Conservation (phyloP, 1,140 invertebrate genomes). For the Heterodera carotae region DNA sequence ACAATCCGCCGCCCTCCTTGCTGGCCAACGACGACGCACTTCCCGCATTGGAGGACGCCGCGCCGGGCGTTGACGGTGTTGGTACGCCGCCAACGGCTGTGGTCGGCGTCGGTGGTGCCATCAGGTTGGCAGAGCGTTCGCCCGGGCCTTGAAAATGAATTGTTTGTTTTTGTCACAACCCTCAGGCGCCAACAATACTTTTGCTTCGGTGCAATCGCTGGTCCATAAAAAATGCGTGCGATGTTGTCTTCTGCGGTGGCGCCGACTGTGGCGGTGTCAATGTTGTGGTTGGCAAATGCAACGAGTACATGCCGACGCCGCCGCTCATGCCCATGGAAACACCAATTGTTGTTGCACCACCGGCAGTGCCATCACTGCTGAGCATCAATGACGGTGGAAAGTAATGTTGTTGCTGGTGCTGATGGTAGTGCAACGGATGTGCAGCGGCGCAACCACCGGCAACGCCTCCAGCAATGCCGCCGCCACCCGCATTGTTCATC, state of each 20-base stretch:
- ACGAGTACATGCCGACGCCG: neutral
- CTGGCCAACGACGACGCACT: constrained; percentile 15
- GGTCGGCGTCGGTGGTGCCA: neutral
- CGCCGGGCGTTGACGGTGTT: constrained; percentile 4
- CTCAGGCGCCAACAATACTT: constrained; percentile 21
- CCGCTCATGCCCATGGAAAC: constrained; percentile 15
- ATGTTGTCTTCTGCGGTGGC: constrained; percentile 53
- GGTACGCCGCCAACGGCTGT: neutral
- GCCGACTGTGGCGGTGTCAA: constrained; percentile 60
- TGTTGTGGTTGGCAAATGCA: constrained; percentile 28
- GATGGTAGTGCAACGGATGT: neutral
- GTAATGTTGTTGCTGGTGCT: constrained; percentile 22
- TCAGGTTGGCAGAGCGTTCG: constrained; percentile 16
- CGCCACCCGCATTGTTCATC: neutral
- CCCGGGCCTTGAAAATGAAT: too few relatives aligned
- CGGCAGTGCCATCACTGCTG: neutral
- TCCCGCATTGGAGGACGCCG: constrained; percentile 20
- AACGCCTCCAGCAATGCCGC: neutral
- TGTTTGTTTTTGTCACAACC: too few relatives aligned
- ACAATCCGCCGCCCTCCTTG: constrained; percentile 25
- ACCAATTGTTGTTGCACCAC: constrained; percentile 3
- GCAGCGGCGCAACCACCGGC: neutral
- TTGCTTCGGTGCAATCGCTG: constrained; percentile 42
- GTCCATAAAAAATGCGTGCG: constrained; percentile 52
- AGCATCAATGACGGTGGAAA: constrained; percentile 10